Percentiles rank a stretch among this genome's conserved stretches.
Evolutionary conservation across 1,140 invertebrate species (phyloP).

Genomic region (Drosophila orosa): DNA sequence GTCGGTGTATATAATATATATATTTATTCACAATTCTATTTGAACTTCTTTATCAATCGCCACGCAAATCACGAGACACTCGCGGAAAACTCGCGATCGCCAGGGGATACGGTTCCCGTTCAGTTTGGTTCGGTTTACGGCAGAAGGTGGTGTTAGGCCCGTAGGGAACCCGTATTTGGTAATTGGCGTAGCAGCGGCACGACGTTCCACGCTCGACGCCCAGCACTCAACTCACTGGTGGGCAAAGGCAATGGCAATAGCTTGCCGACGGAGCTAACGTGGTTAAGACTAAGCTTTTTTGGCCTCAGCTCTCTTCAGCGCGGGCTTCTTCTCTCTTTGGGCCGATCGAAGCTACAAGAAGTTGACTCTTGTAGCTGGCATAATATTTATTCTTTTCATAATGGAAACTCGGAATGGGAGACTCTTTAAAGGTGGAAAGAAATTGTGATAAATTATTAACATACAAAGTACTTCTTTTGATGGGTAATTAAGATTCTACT

Average conservation of each 20-base stretch:
- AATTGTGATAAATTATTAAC: neutral
- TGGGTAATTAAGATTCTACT: neutral
- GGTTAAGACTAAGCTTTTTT: constrained; percentile 65
- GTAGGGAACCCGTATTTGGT: constrained; percentile 1
- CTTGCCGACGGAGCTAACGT: constrained; percentile 6
- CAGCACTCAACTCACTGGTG: constrained; percentile 30
- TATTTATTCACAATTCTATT: constrained; percentile 17
- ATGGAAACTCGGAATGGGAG: neutral
- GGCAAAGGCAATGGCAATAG: constrained; percentile 3
- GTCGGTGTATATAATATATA: constrained; percentile 24
- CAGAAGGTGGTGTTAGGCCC: neutral
- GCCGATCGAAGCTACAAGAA: constrained; percentile 14
- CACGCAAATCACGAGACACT: constrained; percentile 59
- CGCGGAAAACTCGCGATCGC: constrained; percentile 32
- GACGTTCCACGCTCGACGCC: constrained; percentile 38
- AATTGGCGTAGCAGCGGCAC: constrained; percentile 27
- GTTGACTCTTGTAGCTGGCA: constrained; percentile 7
- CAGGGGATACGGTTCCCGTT: neutral
- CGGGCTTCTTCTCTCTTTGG: neutral
- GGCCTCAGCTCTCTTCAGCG: constrained; percentile 61
- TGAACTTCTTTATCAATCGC: constrained; percentile 67
- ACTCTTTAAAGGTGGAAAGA: neutral
- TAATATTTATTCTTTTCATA: constrained; percentile 12
- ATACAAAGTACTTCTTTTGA: neutral
- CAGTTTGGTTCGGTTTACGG: constrained; percentile 4